Evolutionary conservation across 2,113 vertebrate genomes (phyloP), one percentile per base, ranked within the genome.

Genomic region (Centropus unirufus): DNA sequence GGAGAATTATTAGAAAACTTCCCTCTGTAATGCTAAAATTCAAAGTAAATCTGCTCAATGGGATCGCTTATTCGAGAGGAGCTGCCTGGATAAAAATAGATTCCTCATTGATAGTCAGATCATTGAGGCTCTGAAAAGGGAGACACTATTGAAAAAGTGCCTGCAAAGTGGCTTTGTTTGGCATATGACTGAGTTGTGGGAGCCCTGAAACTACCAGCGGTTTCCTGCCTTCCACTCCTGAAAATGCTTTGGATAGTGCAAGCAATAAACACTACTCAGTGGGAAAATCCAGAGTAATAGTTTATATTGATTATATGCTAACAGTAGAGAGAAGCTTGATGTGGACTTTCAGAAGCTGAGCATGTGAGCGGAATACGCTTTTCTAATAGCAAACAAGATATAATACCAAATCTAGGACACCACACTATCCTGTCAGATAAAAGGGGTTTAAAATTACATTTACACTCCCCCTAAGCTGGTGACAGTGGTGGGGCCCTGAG

Each of bases 251-350:
- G 85, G 63, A 78, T 49, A 95, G 66, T 54, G 64, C 20, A 91
- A 92, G 72, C 52, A 91, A 78, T 95, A 91, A 95, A 92, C 52
- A 47, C 72, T 83, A 73, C 82, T 46, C 96, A 77, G 74, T 73
- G 72, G 88, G 64, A 75, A 94, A 82, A 66, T 92, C 70, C 62
- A 86, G 69, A 47, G 64, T 34, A 91, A 58, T 70, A 76, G 78
- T 95, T 92, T 64, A 44, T 85, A 92, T 72, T 93, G 95, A 96
- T 94, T 93, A 88, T 74, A 74, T 87, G 83, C 69, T 76, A 95
- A 92, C 92, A 96, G 95, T 79, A 84, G 89, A 93, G 81, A 95
- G 64, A 95, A 89, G 70, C 49, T 95, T 66, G 58, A 90, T 26
- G 21, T 74, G 46, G 72, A 94, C 88, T 93, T 90, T 47, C 14